A percentile compares a stretch with the other conserved stretches of the same genome.
These are phyloP conservation scores for Sardinella longiceps DNA, from an alignment of 2,797 vertebrate species.

Conservation along the genomic window DNA sequence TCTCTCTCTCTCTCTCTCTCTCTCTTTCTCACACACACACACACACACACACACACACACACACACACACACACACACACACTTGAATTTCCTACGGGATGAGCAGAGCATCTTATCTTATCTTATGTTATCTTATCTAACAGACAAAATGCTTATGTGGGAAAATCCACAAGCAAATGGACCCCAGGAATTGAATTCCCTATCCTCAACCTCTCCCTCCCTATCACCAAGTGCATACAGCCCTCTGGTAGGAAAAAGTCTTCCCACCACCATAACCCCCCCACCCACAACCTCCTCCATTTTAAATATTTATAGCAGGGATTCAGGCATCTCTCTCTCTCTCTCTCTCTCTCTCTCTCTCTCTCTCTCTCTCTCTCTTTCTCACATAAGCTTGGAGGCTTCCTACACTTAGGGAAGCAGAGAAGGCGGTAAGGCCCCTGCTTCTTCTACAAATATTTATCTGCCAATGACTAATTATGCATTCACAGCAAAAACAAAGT, in stretches of 20 bases:
- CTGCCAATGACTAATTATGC: conserved; percentile 48
- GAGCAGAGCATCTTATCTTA: too few species aligned
- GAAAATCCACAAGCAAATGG: background rate
- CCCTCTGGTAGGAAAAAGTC: conserved; percentile 48
- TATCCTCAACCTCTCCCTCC: background rate
- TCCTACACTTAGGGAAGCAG: background rate
- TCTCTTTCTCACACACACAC: too few species aligned
- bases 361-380: too few species aligned
- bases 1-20: too few species aligned
- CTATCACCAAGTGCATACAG: conserved; percentile 47
- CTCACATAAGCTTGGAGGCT: background rate
- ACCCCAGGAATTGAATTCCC: background rate
- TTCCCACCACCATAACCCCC: background rate
- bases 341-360: too few species aligned
- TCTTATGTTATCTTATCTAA: too few species aligned
- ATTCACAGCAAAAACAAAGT: conserved; percentile 49
- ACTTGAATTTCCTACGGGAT: too few species aligned
- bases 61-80: too few species aligned
- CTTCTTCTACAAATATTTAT: conserved; percentile 59
- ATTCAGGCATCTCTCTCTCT: conserved; percentile 36
- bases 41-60: too few species aligned
- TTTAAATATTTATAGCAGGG: conserved; percentile 62
- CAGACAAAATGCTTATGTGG: background rate
- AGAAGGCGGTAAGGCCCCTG: conserved; percentile 31
- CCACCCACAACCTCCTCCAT: background rate